These are phyloP conservation scores for Streptopelia turtur DNA, from an alignment of 2,797 vertebrate genomes.

Conservation along the genomic window DNA sequence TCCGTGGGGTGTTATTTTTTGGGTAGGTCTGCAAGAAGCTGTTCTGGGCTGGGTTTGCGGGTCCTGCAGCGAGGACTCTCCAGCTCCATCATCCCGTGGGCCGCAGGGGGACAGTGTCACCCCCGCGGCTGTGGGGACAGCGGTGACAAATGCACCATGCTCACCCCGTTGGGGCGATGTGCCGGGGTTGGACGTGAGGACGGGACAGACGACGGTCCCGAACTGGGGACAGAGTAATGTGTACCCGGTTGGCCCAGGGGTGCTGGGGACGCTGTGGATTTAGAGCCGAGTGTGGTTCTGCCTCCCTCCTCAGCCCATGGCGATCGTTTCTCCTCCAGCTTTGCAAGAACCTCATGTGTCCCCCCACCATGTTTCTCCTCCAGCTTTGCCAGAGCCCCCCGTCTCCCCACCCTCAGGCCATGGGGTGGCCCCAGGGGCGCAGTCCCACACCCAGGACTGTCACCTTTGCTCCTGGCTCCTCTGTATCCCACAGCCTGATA, in stretches of 20 bases:
- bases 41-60: not conserved
- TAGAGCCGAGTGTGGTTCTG: not conserved
- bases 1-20: accelerated
- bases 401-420: not conserved
- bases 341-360: not conserved
- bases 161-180: accelerated
- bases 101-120: accelerated
- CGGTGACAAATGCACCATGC: not conserved
- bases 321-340: not conserved
- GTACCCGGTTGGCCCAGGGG: accelerated
- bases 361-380: not conserved
- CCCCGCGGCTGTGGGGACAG: accelerated
- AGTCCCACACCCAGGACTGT: too few species aligned
- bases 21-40: not conserved
- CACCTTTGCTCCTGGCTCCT: not conserved
- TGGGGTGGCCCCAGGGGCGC: not conserved
- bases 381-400: not conserved
- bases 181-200: not conserved
- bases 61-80: not conserved
- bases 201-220: accelerated
- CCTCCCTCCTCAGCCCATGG: not conserved
- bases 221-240: accelerated
- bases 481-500: accelerated
- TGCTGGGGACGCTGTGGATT: not conserved
- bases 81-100: not conserved